A percentile compares a stretch with the other conserved stretches of the same genome.
phyloP scores from a whole-genome alignment of 53 echinoderm and acorn worm species.

The Paracentrotus lividus region DNA sequence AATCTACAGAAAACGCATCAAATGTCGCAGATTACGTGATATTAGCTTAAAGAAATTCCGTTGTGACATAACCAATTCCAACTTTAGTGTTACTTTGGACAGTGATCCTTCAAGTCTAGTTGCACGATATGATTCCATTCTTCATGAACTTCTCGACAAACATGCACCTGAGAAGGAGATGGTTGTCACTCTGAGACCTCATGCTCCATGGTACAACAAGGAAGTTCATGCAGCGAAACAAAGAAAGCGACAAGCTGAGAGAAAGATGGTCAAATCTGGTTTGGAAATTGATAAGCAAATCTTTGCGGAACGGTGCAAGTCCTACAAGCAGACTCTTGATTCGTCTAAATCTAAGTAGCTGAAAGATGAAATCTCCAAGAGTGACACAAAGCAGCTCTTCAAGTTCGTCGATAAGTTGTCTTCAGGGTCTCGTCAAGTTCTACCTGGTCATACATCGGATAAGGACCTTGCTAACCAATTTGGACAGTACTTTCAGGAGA shows the following conservation, averaged over 20 bases:
- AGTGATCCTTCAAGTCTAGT: background rate
- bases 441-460: background rate
- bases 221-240: slow-evolving; percentile 45
- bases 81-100: background rate
- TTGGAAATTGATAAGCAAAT: slow-evolving; percentile 54
- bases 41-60: background rate
- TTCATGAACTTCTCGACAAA: slow-evolving; percentile 46
- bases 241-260: background rate
- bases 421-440: background rate
- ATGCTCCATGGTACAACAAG: slow-evolving; percentile 62
- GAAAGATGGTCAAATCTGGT: slow-evolving; percentile 29
- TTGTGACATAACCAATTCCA: background rate
- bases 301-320: slow-evolving; percentile 47
- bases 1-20: background rate
- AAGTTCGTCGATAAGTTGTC: background rate
- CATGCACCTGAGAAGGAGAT: slow-evolving; percentile 51
- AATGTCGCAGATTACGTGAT: background rate
- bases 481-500: slow-evolving; percentile 13
- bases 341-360: slow-evolving; percentile 45
- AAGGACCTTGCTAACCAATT: background rate
- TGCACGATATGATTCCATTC: background rate
- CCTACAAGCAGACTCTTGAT: slow-evolving; percentile 31
- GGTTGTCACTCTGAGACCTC: slow-evolving; percentile 47
- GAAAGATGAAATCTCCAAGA: background rate
- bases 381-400: background rate